These are phyloP conservation scores for Urocyon cinereoargenteus DNA, from an alignment of 2,797 vertebrate genomes.

Conservation along the genomic window DNA sequence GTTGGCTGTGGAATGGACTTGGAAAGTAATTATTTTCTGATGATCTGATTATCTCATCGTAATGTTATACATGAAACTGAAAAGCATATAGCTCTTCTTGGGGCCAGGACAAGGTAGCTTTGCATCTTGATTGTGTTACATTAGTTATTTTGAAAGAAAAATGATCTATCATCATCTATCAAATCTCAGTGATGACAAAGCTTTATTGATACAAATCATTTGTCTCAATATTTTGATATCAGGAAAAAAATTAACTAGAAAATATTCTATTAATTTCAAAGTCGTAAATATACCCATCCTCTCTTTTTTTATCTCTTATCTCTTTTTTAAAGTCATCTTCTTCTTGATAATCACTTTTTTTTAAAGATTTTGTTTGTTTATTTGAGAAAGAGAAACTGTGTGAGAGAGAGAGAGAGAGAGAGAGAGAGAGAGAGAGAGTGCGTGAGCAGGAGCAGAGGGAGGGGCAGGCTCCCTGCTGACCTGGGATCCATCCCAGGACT, in stretches of 20 bases:
- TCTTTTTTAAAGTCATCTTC: neutral
- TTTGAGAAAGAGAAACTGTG: too few species aligned
- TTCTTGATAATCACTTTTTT: neutral
- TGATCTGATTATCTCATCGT: neutral
- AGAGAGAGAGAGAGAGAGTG: too few species aligned
- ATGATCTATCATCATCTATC: neutral
- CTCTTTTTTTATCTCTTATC: neutral
- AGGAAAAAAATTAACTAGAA: neutral
- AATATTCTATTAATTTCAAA: slow-evolving; percentile 6
- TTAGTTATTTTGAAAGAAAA: slow-evolving; percentile 17
- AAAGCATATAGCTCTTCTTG: neutral
- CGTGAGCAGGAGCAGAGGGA: too few species aligned
- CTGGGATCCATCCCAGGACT: too few species aligned
- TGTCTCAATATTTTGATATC: neutral
- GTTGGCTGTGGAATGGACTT: neutral
- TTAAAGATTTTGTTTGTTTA: too few species aligned
- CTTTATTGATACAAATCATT: neutral
- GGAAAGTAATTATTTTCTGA: slow-evolving; percentile 9
- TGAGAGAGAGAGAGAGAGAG: too few species aligned
- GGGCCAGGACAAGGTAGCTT: neutral
- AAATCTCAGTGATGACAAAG: neutral
- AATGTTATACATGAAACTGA: neutral
- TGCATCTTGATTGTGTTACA: neutral
- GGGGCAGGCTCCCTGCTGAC: too few species aligned
- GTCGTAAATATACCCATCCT: neutral